Evolutionary conservation across 2,888 invertebrate species (phyloP), one percentile per base, ranked within the genome.

Genomic region (Lasioglossum oenotherae): DNA sequence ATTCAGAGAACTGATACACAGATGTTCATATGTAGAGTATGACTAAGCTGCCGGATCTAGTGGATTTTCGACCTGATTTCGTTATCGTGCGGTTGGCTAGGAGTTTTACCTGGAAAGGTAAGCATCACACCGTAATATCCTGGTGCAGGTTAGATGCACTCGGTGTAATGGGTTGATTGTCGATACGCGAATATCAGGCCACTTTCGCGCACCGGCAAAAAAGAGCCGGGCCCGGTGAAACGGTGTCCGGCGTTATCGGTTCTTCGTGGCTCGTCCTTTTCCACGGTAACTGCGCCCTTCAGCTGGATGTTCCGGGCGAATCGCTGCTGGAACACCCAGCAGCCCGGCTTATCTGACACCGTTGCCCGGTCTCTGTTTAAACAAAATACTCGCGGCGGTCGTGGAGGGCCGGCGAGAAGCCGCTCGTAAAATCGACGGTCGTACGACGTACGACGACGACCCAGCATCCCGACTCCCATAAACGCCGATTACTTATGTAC

Each of bases 401-500:
- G 77, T 84, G 8, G 31, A 35, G 83, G 84, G n/a, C 78, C 49
- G 31, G 74, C 81, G 87, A 60, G 77, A 46, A 78, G 84, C 77
- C 57, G 75, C 86, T 91, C 92, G 87, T 91, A 91, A 91, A 91
- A 88, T 89, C 73, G 84, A 80, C 78, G 73, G 78, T 87, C 86
- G 85, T 89, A 89, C 89, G 86, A 86, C 82, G 49, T 87, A 83
- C 83, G 82, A 81, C 82, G 60, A 41, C 79, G 87, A 87, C 88
- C 86, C 31, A 27, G 76, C 79, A 73, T 60, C 77, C 86, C 82
- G 73, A 46, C 84, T 82, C 83, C 84, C 84, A 86, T 87, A 90
- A 90, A 90, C 74, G 85, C 60, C 90, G 88, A 90, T 88, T 90
- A 90, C 87, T 90, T 90, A 90, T 85, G 88, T 90, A 85, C 74